These are phyloP conservation scores for Cactoblastis cactorum DNA, from an alignment of 2,888 invertebrate genomes.

Conservation along the genomic window DNA sequence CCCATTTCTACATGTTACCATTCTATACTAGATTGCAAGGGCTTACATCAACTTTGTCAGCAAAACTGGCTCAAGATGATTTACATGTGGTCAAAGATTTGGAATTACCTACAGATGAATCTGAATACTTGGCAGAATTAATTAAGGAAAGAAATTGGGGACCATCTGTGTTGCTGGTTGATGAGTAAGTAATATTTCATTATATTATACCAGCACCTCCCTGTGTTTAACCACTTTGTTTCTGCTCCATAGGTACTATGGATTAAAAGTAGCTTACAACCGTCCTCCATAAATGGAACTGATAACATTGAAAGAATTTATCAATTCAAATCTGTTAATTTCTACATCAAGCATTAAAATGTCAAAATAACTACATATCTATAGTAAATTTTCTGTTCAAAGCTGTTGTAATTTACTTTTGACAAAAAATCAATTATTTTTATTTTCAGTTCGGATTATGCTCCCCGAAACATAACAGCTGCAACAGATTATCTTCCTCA, in stretches of 20 bases:
- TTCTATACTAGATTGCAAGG: slow-evolving; percentile 87
- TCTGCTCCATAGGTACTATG: too few species aligned
- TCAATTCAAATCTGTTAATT: too few species aligned
- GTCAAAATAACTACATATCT: too few species aligned
- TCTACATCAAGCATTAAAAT: too few species aligned
- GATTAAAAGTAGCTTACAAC: too few species aligned
- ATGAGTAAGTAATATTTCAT: slow-evolving; percentile 83
- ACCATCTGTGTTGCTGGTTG: slow-evolving; percentile 94
- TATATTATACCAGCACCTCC: too few species aligned
- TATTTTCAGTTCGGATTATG: slow-evolving; percentile 86
- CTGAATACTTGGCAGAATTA: slow-evolving; percentile 87
- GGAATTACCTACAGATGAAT: slow-evolving; percentile 90
- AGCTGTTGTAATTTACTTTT: too few species aligned
- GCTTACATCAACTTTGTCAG: slow-evolving; percentile 89
- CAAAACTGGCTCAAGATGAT: slow-evolving; percentile 97
- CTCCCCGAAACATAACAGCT: slow-evolving; percentile 91
- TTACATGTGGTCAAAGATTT: slow-evolving; percentile 93
- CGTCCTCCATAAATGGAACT: too few species aligned
- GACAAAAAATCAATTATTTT: too few species aligned
- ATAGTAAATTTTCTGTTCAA: too few species aligned
- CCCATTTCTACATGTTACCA: slow-evolving; percentile 96
- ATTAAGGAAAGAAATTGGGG: slow-evolving; percentile 95
- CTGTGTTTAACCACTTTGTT: too few species aligned
- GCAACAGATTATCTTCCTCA: slow-evolving; percentile 89
- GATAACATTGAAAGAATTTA: too few species aligned